Base-by-base conservation (phyloP, 1,140 invertebrate genomes). In the Pachyrhynchus sulphureomaculatus region DNA sequence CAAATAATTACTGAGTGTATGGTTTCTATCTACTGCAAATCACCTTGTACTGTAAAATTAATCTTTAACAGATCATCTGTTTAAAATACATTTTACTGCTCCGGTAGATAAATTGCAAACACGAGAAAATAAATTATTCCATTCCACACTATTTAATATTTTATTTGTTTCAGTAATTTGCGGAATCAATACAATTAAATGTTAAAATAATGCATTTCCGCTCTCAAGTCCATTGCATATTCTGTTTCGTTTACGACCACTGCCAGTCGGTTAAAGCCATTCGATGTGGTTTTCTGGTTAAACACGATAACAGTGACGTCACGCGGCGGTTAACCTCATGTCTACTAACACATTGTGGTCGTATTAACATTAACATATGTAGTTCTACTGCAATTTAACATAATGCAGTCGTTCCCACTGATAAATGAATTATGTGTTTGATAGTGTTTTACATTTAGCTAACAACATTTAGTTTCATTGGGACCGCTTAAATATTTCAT, bases 281-380 rank as follows among this genome's bases (percentile, higher is more conserved):
- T 34, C 21, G 36, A 17, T 55, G 52, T 39, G 52, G 52, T 55
- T 55, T 55, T 55, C 52, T 55, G 52, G 52, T 55, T 55, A 55
- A 55, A 55, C 52, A 55, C 52, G 39, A 34, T 36, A 42, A 32
- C 52, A 24, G 52, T 55, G 52, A 55, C 52, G 52, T 55, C 52
- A 44, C 51, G 20, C 39, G n/a, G 39, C 17, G 23, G 37, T 15
- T 23, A 42, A 33, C 52, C 52, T 13, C 37, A 42, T 23, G 36
- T 44, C 52, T 24, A 55, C 52, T 44, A 44, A 55, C 52, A 55
- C 52, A 55, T 55, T 55, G 52, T 39, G 52, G 52, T 55, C 52
- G 24, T 12, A 10, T 42, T 42, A 42, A 55, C 52, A 44, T 55
- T 55, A 55, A 55, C 41, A 55, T 42, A 44, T 55, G 52, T 33